Percentiles rank a stretch among this genome's conserved stretches.
Conservation (phyloP, 2,888 invertebrate species). For the Invenusta paracnida region DNA sequence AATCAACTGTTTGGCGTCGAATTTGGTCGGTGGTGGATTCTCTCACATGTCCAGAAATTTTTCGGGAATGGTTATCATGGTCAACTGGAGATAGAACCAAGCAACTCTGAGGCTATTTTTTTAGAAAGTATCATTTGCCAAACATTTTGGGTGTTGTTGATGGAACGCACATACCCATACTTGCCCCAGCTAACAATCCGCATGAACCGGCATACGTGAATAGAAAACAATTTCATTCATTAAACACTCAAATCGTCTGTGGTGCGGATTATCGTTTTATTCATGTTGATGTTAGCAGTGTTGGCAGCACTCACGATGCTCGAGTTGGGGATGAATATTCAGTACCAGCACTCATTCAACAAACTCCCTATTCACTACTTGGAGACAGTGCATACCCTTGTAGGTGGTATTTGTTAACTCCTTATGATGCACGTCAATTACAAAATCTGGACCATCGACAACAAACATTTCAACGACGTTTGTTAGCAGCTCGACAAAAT, state of each 20-base stretch:
- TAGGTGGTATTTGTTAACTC: conserved; percentile 23
- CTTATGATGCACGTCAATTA: conserved; percentile 8
- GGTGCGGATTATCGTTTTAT: conserved; percentile 24
- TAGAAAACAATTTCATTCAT: conserved; percentile 25
- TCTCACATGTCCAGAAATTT: conserved; percentile 6
- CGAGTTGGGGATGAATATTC: conserved; percentile 26
- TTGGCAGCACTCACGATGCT: conserved; percentile 32
- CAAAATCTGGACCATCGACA: conserved; percentile 23
- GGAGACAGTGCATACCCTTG: conserved; percentile 19
- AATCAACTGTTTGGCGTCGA: conserved; percentile 30
- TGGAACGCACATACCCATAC: conserved; percentile 28
- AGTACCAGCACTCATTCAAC: conserved; percentile 22
- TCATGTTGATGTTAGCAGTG: conserved; percentile 34
- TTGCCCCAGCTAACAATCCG: conserved; percentile 15
- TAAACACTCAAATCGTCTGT: conserved; percentile 33
- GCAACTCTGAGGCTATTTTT: conserved; percentile 20
- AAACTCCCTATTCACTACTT: neutral
- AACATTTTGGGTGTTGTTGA: conserved; percentile 30
- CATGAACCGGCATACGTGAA: conserved; percentile 22
- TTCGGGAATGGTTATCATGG: conserved; percentile 29
- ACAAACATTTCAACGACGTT: conserved; percentile 26
- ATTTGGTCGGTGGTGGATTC: conserved; percentile 6
- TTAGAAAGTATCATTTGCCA: conserved; percentile 28
- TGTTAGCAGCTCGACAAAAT: conserved; percentile 27
- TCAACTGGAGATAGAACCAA: conserved; percentile 24